These are phyloP conservation scores for Pseudonaja textilis DNA, from an alignment of 2,113 vertebrate species.

Conservation along the genomic window DNA sequence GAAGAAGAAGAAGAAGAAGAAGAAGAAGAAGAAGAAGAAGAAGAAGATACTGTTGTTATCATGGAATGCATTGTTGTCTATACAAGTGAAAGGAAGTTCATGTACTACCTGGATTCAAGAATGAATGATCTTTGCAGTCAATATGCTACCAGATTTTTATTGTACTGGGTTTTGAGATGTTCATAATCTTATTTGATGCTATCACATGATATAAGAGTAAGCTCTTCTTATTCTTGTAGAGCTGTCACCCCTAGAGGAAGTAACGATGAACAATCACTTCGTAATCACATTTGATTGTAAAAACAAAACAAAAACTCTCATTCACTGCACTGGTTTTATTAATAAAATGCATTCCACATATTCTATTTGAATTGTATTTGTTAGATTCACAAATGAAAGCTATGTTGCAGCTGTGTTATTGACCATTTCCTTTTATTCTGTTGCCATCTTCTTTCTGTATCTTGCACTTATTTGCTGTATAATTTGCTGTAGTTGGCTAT, in stretches of 20 bases:
- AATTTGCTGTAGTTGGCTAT: no score
- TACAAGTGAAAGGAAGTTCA: background rate
- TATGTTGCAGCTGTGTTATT: no score
- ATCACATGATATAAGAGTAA: conserved; percentile 44
- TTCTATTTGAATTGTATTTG: background rate
- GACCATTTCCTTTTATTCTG: background rate
- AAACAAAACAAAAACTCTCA: background rate
- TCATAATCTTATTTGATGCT: conserved; percentile 32
- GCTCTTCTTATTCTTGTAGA: background rate
- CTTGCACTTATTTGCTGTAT: no score
- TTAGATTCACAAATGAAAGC: background rate
- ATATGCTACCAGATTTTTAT: conserved; percentile 50
- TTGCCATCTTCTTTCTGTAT: background rate
- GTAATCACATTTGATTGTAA: background rate
- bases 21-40: no score
- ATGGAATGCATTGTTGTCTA: background rate
- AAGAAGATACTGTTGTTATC: background rate
- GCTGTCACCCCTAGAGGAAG: background rate
- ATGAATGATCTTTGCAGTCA: conserved; percentile 44
- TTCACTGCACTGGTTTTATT: background rate
- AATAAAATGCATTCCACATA: background rate
- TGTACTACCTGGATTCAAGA: background rate
- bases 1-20: no score
- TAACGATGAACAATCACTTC: background rate
- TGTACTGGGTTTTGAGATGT: conserved; percentile 30